These are phyloP conservation scores for Apteryx owenii DNA, from an alignment of 2,113 vertebrate species.

Conservation along the genomic window DNA sequence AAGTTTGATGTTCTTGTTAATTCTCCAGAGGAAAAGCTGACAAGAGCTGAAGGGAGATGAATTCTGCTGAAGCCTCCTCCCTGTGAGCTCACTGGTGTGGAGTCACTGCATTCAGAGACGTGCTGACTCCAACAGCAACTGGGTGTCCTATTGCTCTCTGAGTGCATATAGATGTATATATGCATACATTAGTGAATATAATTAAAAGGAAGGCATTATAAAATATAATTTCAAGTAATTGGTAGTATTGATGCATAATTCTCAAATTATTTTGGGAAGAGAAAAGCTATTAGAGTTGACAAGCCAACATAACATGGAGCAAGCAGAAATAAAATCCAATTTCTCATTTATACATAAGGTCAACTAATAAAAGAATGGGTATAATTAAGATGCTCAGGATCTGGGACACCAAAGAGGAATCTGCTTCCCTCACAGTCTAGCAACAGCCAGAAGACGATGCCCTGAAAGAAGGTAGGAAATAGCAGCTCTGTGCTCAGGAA, in stretches of 20 bases:
- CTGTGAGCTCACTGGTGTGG: not conserved
- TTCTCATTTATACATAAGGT: not conserved
- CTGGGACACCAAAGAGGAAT: not conserved
- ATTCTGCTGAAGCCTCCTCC: not conserved
- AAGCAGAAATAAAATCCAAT: not conserved
- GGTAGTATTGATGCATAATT: not conserved
- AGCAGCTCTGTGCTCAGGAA: not conserved
- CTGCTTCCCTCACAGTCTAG: not conserved
- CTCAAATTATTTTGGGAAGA: not conserved
- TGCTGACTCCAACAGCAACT: not conserved
- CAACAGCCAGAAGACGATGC: not conserved
- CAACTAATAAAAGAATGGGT: slow-evolving; percentile 5
- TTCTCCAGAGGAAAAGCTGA: not conserved
- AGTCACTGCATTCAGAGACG: not conserved
- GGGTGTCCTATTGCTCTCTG: not conserved
- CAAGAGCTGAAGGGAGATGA: not conserved
- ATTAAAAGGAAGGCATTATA: not conserved
- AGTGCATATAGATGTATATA: not conserved
- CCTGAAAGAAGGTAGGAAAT: not conserved
- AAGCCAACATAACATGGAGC: not conserved
- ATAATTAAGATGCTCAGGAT: not conserved
- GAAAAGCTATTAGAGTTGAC: not conserved
- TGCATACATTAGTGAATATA: not conserved
- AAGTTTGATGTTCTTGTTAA: not conserved
- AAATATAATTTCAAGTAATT: not conserved